Base-by-base conservation (phyloP, 1,140 invertebrate genomes). In the Sinella curviseta region DNA sequence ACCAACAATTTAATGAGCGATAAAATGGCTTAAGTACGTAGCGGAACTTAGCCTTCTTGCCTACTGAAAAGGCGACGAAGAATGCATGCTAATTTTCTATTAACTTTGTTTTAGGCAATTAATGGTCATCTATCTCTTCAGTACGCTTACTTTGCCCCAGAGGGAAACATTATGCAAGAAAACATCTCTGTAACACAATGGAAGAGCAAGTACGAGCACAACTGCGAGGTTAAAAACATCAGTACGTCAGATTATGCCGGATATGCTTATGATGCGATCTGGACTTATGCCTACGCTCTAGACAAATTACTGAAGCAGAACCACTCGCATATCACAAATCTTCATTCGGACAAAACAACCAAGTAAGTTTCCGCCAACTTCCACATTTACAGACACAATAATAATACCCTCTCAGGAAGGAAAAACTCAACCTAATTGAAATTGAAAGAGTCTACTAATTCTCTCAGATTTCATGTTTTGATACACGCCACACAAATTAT, bases 201-300 rank as follows among this genome's bases (percentile, higher is more conserved):
- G 92, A 86, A 85, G 76, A 78, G 87, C 34, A 86, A 85, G 20
- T 91, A 90, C 83, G 83, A 87, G 31, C 80, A 85, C 1, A 36
- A 81, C 0, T 87, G 86, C 65, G 57, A 78, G 33, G 65, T 28
- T 16, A 80, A 55, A 54, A 83, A 48, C 8, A 74, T 84, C 60
- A 76, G 77, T 77, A 85, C 87, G 28, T 90, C 89, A 34, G 87
- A 90, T 73, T 95, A 94, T 86, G 93, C 91, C 12, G 92, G 93
- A 0, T 95, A 92, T 83, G 90, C 91, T 0, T 75, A 75, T 48
- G 74, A 70, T 24, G 65, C 65, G 14, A 70, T 70, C 60, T 95
- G 94, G 94, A 91, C 91, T 0, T 95, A 93, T 85, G 94, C 93
- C 4, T 87, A 90, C 24, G 94, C 93, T 0, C 86, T 93, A 26